Conservation (phyloP, 2,888 invertebrate species). For the Andrena chrysosceles region DNA sequence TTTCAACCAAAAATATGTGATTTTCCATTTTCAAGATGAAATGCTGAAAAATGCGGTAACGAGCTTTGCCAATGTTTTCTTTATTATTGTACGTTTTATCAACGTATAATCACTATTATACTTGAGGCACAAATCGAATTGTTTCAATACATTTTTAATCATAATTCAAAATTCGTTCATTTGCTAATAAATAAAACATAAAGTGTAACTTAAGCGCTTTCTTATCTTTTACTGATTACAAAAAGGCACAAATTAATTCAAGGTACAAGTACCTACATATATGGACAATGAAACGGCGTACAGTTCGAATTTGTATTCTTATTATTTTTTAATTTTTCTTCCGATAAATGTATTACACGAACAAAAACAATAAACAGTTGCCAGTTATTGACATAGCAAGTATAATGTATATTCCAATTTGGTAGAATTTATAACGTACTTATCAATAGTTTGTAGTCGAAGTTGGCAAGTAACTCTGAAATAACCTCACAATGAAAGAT, state of each 20-base stretch:
- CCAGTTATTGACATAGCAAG: background rate
- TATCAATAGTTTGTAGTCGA: slow-evolving; percentile 26
- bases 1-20: slow-evolving; percentile 9
- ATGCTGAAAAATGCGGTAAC: slow-evolving; percentile 28
- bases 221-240: slow-evolving; percentile 1
- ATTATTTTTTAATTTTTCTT: slow-evolving; percentile 14
- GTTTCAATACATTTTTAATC: slow-evolving; percentile 3
- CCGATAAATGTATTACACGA: slow-evolving; percentile 5
- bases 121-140: slow-evolving; percentile 4
- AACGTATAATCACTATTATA: slow-evolving; percentile 2
- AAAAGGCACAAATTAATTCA: slow-evolving; percentile 14
- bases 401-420: slow-evolving; percentile 8
- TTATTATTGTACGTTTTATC: slow-evolving; percentile 25
- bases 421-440: slow-evolving; percentile 10
- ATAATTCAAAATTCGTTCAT: background rate
- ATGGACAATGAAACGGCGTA: slow-evolving; percentile 10
- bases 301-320: background rate
- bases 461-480: slow-evolving; percentile 43
- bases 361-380: background rate
- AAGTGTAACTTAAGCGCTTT: slow-evolving; percentile 1
- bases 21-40: slow-evolving; percentile 19
- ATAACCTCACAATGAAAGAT: slow-evolving; percentile 50
- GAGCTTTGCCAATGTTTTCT: slow-evolving; percentile 42
- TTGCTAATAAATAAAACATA: background rate
- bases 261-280: background rate